phyloP scores from a whole-genome alignment of 2,888 invertebrate genomes.

The Caenorhabditis sp. region DNA sequence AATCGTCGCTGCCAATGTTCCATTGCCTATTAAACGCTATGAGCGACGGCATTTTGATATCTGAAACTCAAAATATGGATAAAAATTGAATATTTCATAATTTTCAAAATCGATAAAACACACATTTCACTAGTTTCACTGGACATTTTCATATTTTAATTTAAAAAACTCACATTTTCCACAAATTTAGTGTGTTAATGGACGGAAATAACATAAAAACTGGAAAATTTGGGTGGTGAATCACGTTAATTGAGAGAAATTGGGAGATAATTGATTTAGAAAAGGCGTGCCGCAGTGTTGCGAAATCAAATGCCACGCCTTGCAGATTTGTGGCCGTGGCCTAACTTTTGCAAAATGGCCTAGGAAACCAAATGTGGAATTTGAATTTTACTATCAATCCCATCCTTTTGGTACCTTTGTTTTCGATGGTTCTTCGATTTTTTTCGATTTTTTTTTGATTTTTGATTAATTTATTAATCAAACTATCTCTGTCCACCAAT shows the following conservation, averaged over 20 bases:
- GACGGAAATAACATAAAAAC: neutral
- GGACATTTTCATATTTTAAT: too few species aligned
- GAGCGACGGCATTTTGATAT: constrained; percentile 89
- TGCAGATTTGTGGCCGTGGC: constrained; percentile 17
- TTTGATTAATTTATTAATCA: neutral
- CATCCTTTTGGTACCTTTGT: neutral
- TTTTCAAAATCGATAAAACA: neutral
- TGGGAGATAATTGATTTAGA: constrained; percentile 1
- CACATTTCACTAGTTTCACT: too few species aligned
- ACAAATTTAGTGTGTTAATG: neutral
- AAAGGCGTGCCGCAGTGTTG: neutral
- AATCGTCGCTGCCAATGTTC: constrained; percentile 94
- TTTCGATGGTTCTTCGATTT: neutral
- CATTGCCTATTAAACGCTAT: constrained; percentile 92
- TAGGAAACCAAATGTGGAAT: constrained; percentile 14
- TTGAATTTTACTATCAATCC: constrained; percentile 8
- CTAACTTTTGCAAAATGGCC: constrained; percentile 9
- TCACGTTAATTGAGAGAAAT: constrained; percentile 1
- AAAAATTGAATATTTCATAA: constrained; percentile 11
- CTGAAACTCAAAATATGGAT: constrained; percentile 16
- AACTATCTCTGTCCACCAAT: neutral
- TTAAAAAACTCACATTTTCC: neutral
- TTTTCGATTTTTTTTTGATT: neutral
- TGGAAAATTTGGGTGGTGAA: neutral
- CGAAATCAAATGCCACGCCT: constrained; percentile 10